phyloP scores from a whole-genome alignment of 2,888 invertebrate genomes.

The Pollenia amentaria region DNA sequence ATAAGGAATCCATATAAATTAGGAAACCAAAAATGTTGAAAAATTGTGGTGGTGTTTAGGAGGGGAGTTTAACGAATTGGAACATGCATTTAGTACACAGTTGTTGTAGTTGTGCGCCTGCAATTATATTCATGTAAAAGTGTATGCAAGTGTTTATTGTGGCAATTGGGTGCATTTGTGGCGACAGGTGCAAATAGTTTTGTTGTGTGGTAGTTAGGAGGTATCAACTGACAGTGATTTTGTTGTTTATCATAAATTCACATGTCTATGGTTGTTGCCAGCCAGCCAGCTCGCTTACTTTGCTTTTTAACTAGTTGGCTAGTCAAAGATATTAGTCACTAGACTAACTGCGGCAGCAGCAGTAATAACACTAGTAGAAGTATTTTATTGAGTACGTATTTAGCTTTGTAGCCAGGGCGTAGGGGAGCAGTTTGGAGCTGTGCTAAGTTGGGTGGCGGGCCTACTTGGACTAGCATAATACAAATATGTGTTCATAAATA shows the following conservation, averaged over 20 bases:
- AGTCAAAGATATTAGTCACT: conserved; percentile 66
- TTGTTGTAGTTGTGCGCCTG: conserved; percentile 44
- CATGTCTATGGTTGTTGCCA: conserved; percentile 70
- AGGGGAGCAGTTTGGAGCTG: conserved; percentile 24
- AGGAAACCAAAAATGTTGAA: conserved; percentile 67
- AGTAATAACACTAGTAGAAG: conserved; percentile 43
- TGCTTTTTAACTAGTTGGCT: conserved; percentile 24
- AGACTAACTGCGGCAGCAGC: conserved; percentile 34
- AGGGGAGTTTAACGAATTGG: conserved; percentile 42
- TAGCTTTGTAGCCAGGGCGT: background rate
- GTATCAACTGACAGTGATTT: conserved; percentile 75
- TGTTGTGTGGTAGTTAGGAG: conserved; percentile 75
- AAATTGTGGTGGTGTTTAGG: conserved; percentile 37
- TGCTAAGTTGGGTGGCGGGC: conserved; percentile 61
- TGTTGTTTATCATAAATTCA: conserved; percentile 77
- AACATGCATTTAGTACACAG: background rate
- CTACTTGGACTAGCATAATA: conserved; percentile 48
- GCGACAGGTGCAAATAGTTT: conserved; percentile 75
- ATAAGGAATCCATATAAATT: conserved; percentile 74
- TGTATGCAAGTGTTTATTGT: conserved; percentile 68
- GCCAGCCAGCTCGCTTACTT: conserved; percentile 26
- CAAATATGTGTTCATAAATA: conserved; percentile 11
- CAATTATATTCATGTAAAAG: conserved; percentile 60
- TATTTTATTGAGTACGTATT: conserved; percentile 54
- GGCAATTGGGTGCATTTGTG: conserved; percentile 73